Percentiles rank a stretch among this genome's conserved stretches.
phyloP scores from a whole-genome alignment of 2,888 invertebrate species.

The Xylota segnis region DNA sequence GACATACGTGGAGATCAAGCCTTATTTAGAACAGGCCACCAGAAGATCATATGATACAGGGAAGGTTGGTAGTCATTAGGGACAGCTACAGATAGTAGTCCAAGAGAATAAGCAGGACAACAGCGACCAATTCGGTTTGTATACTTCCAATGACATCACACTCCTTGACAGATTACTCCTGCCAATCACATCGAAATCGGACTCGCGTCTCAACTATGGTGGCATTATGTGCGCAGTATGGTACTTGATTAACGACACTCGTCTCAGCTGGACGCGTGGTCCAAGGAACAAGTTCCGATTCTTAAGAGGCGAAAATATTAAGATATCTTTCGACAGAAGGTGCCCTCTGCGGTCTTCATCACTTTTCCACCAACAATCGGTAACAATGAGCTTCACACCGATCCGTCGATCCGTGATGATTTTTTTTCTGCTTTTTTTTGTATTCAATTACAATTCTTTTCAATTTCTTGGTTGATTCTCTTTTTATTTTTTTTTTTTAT shows the following conservation, averaged over 20 bases:
- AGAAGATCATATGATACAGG: too few species aligned
- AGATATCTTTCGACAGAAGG: conserved; percentile 49
- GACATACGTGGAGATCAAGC: too few species aligned
- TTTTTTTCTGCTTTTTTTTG: conserved; percentile 16
- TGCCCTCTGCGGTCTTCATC: conserved; percentile 29
- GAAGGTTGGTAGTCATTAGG: too few species aligned
- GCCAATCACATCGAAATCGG: conserved; percentile 19
- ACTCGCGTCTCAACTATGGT: conserved; percentile 21
- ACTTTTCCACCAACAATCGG: conserved; percentile 29
- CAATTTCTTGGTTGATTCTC: conserved; percentile 21
- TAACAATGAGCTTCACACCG: conserved; percentile 27
- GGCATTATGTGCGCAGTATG: conserved; percentile 1
- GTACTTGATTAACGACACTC: conserved; percentile 27
- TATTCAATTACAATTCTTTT: conserved; percentile 45
- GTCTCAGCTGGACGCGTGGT: conserved; percentile 23
- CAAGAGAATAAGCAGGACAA: too few species aligned
- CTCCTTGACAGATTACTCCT: conserved; percentile 39
- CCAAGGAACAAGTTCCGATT: conserved; percentile 4
- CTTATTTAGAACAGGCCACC: too few species aligned
- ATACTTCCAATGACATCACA: conserved; percentile 15
- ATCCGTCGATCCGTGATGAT: conserved; percentile 15
- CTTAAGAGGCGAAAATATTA: conserved; percentile 43
- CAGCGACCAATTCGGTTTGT: too few species aligned
- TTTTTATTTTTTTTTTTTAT: conserved; percentile 31
- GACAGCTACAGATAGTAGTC: too few species aligned